Percentiles rank a stretch among this genome's conserved stretches.
phyloP scores from a whole-genome alignment of 2,113 vertebrate genomes.

The Macquaria australasica region DNA sequence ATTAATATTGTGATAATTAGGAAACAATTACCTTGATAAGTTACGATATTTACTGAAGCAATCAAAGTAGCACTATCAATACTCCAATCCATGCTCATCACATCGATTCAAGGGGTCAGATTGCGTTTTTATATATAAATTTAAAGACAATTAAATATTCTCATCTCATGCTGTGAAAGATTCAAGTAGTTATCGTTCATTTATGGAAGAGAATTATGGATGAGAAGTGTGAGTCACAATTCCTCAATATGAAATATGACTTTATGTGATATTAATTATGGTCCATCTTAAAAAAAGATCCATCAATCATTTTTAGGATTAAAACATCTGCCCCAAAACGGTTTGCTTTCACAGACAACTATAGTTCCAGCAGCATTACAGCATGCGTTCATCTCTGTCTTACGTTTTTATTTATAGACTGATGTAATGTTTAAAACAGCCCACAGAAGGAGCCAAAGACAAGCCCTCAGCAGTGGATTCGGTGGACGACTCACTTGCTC shows the following conservation, averaged over 20 bases:
- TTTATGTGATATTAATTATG: background rate
- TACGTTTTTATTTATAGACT: background rate
- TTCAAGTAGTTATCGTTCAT: background rate
- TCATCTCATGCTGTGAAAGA: background rate
- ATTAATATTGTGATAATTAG: background rate
- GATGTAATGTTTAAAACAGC: slow-evolving; percentile 4
- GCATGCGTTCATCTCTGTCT: background rate
- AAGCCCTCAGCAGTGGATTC: background rate
- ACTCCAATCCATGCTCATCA: background rate
- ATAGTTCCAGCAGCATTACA: background rate
- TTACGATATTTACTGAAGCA: background rate
- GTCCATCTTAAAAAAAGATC: background rate
- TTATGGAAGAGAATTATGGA: background rate
- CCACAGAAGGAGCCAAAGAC: slow-evolving; percentile 28
- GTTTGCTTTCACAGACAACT: background rate
- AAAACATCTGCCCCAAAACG: background rate
- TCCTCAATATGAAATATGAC: background rate
- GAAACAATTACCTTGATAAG: background rate
- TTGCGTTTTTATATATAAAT: background rate
- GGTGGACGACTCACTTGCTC: slow-evolving; percentile 82
- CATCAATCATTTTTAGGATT: background rate
- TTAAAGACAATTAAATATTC: background rate
- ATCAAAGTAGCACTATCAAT: background rate
- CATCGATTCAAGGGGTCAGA: background rate
- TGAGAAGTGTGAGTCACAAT: background rate